Base-by-base conservation (phyloP, 1,140 invertebrate species). In the Wiebesia pumilae region DNA sequence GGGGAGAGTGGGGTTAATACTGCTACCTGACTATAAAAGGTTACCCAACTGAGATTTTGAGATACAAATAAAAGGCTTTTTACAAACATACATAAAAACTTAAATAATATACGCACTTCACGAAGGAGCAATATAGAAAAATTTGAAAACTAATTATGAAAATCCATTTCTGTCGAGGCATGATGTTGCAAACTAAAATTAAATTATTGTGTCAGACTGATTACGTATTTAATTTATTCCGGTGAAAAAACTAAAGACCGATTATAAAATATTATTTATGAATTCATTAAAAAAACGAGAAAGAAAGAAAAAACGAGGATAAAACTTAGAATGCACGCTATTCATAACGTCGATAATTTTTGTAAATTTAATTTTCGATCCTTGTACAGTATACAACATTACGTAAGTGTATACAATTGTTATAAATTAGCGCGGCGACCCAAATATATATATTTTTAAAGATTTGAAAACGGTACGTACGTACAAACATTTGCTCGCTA, bases 191-290 rank as follows among this genome's bases (percentile, higher is more conserved):
- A 38, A 71, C 24, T 71, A 38, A 71, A 71, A 40, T 38, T 24
- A 38, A 38, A 71, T 71, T 35, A 40, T 30, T 1, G 7, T 33
- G 4, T 71, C 19, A 19, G 35, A 6, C 19, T 24, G 33, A 71
- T 71, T 71, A 71, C 35, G 21, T 71, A 71, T 71, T 71, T 38
- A 71, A 71, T 19, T 71, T 38, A 71, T 71, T 35, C 35, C 35
- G 0, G 40, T 71, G 16, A 38, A 71, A 71, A 38, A 71, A 35
- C 33, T 33, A 6, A 38, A 40, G 16, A 35, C 6, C 33, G 1
- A 71, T 38, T 33, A 71, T 30, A 6, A 30, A 38, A 21, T 0
- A 4, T 71, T 38, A 7, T 3, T 69, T 69, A 69, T 33, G 35
- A 33, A 38, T 71, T 71, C 35, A 3, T n/a, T 21, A 0, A 71